Evolutionary conservation across 2,888 invertebrate genomes (phyloP).

Genomic region (Trachelus tabidus): DNA sequence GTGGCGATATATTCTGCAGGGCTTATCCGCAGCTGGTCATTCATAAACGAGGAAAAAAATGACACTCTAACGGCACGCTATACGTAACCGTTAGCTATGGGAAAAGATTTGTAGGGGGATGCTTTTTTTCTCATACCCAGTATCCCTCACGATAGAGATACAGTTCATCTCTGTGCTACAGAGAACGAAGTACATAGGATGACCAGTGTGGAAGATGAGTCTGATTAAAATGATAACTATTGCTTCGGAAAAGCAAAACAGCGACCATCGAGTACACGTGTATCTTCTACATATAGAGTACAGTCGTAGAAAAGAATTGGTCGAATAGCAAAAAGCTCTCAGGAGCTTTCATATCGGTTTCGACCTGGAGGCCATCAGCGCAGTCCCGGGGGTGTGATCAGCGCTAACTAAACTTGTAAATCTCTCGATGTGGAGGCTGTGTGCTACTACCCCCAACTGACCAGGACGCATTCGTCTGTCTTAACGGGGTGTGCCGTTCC

Average conservation of each 20-base stretch:
- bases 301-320: too few relatives aligned
- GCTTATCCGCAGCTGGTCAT: constrained; percentile 64
- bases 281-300: too few relatives aligned
- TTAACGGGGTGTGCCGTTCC: constrained; percentile 33
- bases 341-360: constrained; percentile 41
- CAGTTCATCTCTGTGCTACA: too few relatives aligned
- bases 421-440: constrained; percentile 49
- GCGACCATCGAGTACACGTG: constrained; percentile 9
- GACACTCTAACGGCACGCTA: constrained; percentile 53
- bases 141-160: too few relatives aligned
- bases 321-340: constrained; percentile 24
- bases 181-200: too few relatives aligned
- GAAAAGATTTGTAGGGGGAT: constrained; percentile 54
- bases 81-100: constrained; percentile 61
- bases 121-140: too few relatives aligned
- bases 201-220: too few relatives aligned
- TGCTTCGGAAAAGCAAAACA: constrained; percentile 1
- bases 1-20: constrained; percentile 54
- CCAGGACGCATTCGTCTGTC: constrained; percentile 65
- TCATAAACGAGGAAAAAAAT: constrained; percentile 57
- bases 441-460: constrained; percentile 57
- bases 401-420: constrained; percentile 66
- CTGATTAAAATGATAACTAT: too few relatives aligned
- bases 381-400: constrained; percentile 64
- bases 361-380: constrained; percentile 39